phyloP scores from a whole-genome alignment of 2,797 vertebrate genomes.

The Anabacerthia variegaticeps region DNA sequence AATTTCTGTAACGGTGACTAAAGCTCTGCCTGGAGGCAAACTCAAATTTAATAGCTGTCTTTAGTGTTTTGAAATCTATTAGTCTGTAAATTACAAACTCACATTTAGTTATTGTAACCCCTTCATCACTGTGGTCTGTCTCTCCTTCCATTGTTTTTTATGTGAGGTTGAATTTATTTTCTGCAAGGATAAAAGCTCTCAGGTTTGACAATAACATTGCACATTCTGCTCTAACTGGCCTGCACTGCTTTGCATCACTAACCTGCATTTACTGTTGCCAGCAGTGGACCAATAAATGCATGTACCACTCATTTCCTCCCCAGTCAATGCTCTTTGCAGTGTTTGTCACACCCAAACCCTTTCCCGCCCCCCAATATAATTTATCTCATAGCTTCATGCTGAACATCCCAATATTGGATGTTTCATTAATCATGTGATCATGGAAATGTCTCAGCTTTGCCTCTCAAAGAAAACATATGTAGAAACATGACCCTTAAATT shows the following conservation, averaged over 20 bases:
- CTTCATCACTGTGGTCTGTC: neutral
- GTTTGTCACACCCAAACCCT: neutral
- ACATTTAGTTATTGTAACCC: neutral
- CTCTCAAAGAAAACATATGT: neutral
- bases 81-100: neutral
- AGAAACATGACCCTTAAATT: neutral
- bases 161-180: neutral
- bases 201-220: neutral
- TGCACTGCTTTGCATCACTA: neutral
- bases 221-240: neutral
- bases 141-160: neutral
- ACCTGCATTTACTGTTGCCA: neutral
- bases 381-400: neutral
- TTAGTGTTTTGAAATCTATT: conserved; percentile 1
- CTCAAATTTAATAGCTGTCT: neutral
- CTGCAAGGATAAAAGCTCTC: neutral
- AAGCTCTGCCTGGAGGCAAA: neutral
- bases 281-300: neutral
- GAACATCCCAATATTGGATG: neutral
- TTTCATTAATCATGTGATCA: neutral
- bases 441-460: neutral
- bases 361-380: too few relatives aligned
- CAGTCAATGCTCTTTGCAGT: neutral
- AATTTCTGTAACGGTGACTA: neutral
- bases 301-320: neutral